Percentiles rank a stretch among this genome's conserved stretches.
Conservation (phyloP, 2,888 invertebrate genomes). For the Chrysodeixis includens region DNA sequence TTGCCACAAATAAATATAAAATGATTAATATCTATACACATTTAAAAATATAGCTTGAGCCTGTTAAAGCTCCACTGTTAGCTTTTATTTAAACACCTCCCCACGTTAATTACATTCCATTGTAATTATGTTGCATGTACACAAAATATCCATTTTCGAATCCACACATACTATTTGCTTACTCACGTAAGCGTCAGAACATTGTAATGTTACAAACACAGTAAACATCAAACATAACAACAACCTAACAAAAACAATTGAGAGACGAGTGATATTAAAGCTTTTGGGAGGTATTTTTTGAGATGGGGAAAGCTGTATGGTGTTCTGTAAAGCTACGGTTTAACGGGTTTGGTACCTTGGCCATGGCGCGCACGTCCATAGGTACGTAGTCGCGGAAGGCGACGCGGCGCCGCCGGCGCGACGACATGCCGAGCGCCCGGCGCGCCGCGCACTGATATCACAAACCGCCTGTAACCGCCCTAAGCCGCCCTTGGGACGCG, state of each 20-base stretch:
- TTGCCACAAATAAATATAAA: not conserved
- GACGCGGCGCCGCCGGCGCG: conserved; percentile 85
- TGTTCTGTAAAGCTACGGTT: conserved; percentile 20
- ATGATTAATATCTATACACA: not conserved
- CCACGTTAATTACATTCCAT: conserved; percentile 25
- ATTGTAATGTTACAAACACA: not conserved
- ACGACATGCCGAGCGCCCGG: conserved; percentile 78
- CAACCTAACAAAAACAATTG: conserved; percentile 7
- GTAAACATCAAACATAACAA: conserved; percentile 12
- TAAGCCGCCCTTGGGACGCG: conserved; percentile 49
- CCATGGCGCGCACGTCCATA: conserved; percentile 86
- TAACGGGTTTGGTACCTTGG: conserved; percentile 74
- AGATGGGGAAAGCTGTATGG: conserved; percentile 21
- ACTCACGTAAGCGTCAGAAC: conserved; percentile 13
- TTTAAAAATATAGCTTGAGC: not conserved
- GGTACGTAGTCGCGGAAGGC: conserved; percentile 85
- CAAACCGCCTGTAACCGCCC: conserved; percentile 48
- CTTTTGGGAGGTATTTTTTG: not conserved
- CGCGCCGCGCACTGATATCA: conserved; percentile 78
- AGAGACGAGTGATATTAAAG: too few species aligned
- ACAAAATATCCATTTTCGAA: conserved; percentile 27
- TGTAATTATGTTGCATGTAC: conserved; percentile 29
- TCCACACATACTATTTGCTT: conserved; percentile 7
- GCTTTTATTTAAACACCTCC: not conserved
- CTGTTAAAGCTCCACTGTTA: not conserved